These are phyloP conservation scores for Lordiphosa clarofinis DNA, from an alignment of 1,140 invertebrate species.

Conservation along the genomic window DNA sequence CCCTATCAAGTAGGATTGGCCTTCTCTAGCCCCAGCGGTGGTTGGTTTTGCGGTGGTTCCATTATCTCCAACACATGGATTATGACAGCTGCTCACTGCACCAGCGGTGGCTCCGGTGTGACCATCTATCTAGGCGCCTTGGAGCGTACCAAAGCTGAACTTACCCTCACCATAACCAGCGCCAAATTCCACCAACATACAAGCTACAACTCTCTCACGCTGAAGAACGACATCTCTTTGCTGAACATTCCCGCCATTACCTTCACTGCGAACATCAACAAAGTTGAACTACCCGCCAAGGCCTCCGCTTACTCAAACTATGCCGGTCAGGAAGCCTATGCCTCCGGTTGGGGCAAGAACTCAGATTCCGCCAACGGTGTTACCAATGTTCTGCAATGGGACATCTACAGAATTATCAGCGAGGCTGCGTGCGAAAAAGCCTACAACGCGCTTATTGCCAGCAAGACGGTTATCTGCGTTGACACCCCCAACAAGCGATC, in stretches of 20 bases:
- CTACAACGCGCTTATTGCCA: constrained; percentile 21
- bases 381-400: constrained; percentile 24
- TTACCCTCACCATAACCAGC: constrained; percentile 9
- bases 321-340: constrained; percentile 27
- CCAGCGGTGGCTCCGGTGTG: constrained; percentile 24
- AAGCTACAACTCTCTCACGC: constrained; percentile 31
- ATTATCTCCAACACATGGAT: constrained; percentile 81
- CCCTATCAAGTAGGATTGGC: constrained; percentile 80
- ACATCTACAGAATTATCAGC: constrained; percentile 19
- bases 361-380: constrained; percentile 32
- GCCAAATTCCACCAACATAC: constrained; percentile 38
- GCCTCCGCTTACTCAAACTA: constrained; percentile 32
- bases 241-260: constrained; percentile 23
- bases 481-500: constrained; percentile 22
- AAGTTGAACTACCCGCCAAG: constrained; percentile 24
- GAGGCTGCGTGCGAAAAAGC: constrained; percentile 15
- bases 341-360: constrained; percentile 51
- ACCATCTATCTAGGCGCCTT: constrained; percentile 51
- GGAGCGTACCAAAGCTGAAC: constrained; percentile 24
- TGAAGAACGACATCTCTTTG: constrained; percentile 51
- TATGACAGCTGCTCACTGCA: constrained; percentile 84
- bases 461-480: constrained; percentile 19
- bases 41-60: constrained; percentile 83
- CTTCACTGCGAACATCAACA: constrained; percentile 25
- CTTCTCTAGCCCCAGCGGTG: constrained; percentile 52